Base-by-base conservation (phyloP, 2,113 vertebrate genomes). In the Corythoichthys intestinalis region DNA sequence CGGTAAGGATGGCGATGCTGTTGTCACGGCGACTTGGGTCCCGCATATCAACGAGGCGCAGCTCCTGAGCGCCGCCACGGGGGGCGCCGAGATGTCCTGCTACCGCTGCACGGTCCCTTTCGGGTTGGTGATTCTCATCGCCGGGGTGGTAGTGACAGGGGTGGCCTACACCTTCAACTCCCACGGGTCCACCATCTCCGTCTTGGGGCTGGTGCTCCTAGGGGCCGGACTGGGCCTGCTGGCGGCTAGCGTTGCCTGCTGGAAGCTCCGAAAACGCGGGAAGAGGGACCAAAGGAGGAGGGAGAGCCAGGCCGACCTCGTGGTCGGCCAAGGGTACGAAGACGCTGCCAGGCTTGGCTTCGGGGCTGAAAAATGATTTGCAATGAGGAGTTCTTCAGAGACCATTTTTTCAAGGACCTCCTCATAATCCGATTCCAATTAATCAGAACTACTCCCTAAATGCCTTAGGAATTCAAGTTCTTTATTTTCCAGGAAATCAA, bases 101-200 rank as follows among this genome's bases (percentile, higher is more conserved):
- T 98, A 97, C 80, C 96, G 96, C 73, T 99, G 97, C 74, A 93
- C 95, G 17, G 65, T 98, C 47, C 97, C 97, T 1, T 99, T 99
- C 0, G 96, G 95, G 0, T 93, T 98, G 83, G 96, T 98, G 56
- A 92, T 97, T 66, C 93, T 98, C 15, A 97, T 99, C 4, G 92
- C 95, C 0, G 97, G 97, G 13, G 72, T 92, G 0, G 97, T 97
- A 79, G 97, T 98, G 75, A 99, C 96, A 0, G 93, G 93, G 0
- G 96, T 99, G 71, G 97, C 97, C 0, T 99, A 98, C 90, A 96
- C 93, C 91, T 98, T 98, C 91, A 98, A 99, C 75, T 95, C 96
- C 0, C 97, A 99, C 0, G 97, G 97, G 6, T 98, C 96, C 39
- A 94, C 94, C 88, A 99, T 99, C 91, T 98, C 97, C 0, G 94